Conservation (phyloP, 2,113 vertebrate species). For the Catharus bicknelli region DNA sequence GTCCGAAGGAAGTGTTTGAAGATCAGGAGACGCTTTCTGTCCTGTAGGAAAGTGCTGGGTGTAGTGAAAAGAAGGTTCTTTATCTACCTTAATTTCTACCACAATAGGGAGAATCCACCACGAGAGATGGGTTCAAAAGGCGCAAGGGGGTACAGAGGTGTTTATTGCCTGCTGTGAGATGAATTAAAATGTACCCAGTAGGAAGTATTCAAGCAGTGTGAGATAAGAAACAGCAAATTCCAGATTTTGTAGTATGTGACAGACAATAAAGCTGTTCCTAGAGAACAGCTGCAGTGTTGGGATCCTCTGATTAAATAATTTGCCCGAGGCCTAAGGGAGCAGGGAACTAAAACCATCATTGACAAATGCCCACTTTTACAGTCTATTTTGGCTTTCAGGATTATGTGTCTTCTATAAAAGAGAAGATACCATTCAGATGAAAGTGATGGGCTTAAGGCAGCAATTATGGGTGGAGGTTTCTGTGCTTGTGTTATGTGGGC, state of each 20-base stretch:
- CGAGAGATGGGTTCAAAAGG: not conserved
- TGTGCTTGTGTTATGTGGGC: not conserved
- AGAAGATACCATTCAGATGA: not conserved
- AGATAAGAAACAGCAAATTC: not conserved
- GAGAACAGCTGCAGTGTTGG: not conserved
- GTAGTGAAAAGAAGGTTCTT: not conserved
- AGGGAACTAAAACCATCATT: not conserved
- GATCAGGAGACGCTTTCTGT: not conserved
- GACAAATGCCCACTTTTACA: not conserved
- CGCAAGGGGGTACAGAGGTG: not conserved
- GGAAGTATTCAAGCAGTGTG: not conserved
- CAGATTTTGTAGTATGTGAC: not conserved
- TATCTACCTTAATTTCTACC: not conserved
- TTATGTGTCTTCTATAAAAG: not conserved
- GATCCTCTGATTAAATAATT: not conserved
- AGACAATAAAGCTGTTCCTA: not conserved
- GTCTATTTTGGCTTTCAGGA: not conserved
- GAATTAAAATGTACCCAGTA: not conserved
- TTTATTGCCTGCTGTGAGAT: not conserved
- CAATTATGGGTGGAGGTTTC: not conserved
- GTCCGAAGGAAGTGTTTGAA: fast-evolving
- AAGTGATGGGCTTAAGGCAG: not conserved
- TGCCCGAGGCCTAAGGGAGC: not conserved
- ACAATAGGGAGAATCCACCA: not conserved
- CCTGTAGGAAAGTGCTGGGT: not conserved